Base-by-base conservation (phyloP, 2,888 invertebrate genomes). In the Carabus problematicus region DNA sequence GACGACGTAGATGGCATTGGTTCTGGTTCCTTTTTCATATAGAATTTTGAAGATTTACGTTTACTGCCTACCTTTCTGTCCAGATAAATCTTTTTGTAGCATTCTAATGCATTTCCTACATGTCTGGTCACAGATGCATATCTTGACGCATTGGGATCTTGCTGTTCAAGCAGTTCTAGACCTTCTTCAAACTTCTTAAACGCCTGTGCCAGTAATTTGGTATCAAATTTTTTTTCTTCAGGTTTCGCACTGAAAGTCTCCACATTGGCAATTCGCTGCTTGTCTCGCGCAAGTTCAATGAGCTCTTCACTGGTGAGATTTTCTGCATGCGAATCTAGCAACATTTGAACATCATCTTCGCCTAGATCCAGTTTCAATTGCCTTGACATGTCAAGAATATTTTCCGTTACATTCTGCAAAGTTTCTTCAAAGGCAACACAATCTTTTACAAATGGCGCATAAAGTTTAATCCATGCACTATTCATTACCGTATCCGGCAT, bases 41-140 rank as follows among this genome's bases (percentile, higher is more conserved):
- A 45, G 11, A 14, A 3, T 4, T 45, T 45, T 14, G 14, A 12
- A 2, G 45, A 45, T 29, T 29, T 29, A 7, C 45, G 7, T 7
- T 45, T 14, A 45, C 45, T 45, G 2, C 11, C 3, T 45, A 11
- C 14, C 3, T 45, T 45, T 61, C 41, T 66, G n/a, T 70, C 54
- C 52, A 59, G 43, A 70, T 60, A 70, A n/a, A 67, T 40, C 56
- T 67, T 60, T 61, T 52, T 67, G 43, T 70, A 70, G 14, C 52
- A 49, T 47, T 54, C 56, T 58, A 67, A 29, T 41, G 66, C 42
- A 66, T 67, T 67, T 49, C 41, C 54, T 47, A 70, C 16, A 29
- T 47, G 12, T 60, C 47, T n/a, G 12, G 49, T n/a, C n/a, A 56
- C 19, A 19, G 9, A 19, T 14, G 58, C 8, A 18, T 49, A 39